Percentiles rank a stretch among this genome's conserved stretches.
phyloP scores from a whole-genome alignment of 1,140 invertebrate species.

The Trichonephila inaurata region DNA sequence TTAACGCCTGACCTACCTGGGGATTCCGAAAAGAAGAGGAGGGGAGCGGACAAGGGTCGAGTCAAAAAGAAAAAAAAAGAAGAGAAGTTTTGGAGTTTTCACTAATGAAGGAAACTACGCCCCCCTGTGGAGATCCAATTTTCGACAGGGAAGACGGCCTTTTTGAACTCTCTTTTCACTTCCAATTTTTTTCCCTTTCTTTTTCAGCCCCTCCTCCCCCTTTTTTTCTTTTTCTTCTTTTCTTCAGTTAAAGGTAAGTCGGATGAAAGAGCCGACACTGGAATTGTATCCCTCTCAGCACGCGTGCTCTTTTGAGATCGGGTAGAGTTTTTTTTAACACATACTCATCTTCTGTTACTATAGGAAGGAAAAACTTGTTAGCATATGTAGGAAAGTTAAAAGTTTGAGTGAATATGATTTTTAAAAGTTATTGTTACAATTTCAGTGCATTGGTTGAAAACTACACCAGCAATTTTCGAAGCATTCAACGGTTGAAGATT shows the following conservation, averaged over 20 bases:
- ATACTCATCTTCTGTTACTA: too few relatives aligned
- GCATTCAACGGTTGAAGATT: too few relatives aligned
- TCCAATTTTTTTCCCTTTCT: neutral
- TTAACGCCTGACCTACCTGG: slow-evolving; percentile 70
- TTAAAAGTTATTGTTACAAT: too few relatives aligned
- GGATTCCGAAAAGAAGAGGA: slow-evolving; percentile 34
- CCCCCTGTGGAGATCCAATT: slow-evolving; percentile 72
- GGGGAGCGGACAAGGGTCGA: slow-evolving; percentile 4
- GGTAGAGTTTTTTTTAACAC: neutral
- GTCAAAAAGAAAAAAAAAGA: neutral
- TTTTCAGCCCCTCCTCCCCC: neutral
- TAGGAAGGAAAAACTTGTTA: too few relatives aligned
- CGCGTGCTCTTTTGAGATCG: neutral
- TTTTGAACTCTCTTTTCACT: slow-evolving; percentile 68
- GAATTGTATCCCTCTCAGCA: slow-evolving; percentile 46
- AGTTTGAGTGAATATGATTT: too few relatives aligned
- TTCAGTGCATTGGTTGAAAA: too few relatives aligned
- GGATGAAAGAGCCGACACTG: neutral
- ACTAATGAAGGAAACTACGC: slow-evolving; percentile 73
- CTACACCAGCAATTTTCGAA: too few relatives aligned
- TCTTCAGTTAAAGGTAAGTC: neutral
- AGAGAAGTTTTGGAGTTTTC: slow-evolving; percentile 51
- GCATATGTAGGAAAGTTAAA: too few relatives aligned
- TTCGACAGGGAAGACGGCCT: slow-evolving; percentile 72
- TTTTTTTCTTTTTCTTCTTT: neutral